Percentiles rank a stretch among this genome's conserved stretches.
Conservation (phyloP, 2,113 vertebrate genomes). For the Anas platyrhynchos region DNA sequence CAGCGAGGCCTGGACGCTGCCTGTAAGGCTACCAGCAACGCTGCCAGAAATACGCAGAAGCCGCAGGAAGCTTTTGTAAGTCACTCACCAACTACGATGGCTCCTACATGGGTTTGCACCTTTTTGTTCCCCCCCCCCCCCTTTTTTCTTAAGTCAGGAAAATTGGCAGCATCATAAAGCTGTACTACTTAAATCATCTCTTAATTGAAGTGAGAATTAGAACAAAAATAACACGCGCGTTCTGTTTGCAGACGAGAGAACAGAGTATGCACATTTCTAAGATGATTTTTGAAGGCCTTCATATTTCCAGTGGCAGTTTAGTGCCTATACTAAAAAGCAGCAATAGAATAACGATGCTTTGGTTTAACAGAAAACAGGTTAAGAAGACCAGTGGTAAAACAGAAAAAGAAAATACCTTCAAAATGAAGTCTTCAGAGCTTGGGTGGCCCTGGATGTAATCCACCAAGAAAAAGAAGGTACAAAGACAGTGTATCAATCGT, state of each 20-base stretch:
- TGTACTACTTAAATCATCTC: neutral
- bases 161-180: neutral
- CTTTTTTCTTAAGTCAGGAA: neutral
- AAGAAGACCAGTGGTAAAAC: neutral
- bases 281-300: neutral
- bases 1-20: fast-evolving
- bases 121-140: neutral
- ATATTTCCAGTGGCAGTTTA: neutral
- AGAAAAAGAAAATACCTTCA: neutral
- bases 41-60: fast-evolving
- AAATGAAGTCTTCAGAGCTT: neutral
- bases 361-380: neutral
- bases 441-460: neutral
- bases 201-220: neutral
- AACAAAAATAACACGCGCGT: neutral
- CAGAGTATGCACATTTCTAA: neutral
- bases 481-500: fast-evolving
- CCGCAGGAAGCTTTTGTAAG: neutral
- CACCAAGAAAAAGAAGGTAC: neutral
- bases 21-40: neutral
- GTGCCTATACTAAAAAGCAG: neutral
- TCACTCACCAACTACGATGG: fast-evolving
- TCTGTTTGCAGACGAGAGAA: neutral
- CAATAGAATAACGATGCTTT: neutral
- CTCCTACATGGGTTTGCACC: neutral